Percentiles rank a stretch among this genome's conserved stretches.
phyloP scores from a whole-genome alignment of 2,113 vertebrate genomes.

The Corynorhinus townsendii region DNA sequence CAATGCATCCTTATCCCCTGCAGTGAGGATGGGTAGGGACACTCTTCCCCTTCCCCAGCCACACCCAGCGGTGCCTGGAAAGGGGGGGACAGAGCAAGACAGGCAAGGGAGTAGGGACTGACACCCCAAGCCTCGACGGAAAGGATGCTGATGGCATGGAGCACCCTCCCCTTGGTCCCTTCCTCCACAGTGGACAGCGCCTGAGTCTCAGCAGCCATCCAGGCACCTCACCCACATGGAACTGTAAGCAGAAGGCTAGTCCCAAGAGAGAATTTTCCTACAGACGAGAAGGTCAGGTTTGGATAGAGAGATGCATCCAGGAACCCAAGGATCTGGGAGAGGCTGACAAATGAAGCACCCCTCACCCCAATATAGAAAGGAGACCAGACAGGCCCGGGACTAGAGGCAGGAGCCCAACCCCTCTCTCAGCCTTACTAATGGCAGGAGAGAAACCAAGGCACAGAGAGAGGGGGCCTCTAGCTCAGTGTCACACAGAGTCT shows the following conservation, averaged over 20 bases:
- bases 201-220: not conserved
- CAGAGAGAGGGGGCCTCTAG: not conserved
- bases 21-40: not conserved
- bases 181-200: not conserved
- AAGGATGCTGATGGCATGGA: not conserved
- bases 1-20: not conserved
- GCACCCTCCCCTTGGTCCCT: not conserved
- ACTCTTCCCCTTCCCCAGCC: not conserved
- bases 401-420: not conserved
- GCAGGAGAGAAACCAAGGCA: not conserved
- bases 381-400: not conserved
- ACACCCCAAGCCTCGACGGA: not conserved
- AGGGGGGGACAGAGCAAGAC: not conserved
- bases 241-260: not conserved
- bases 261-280: not conserved
- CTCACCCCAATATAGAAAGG: not conserved
- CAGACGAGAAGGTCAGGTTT: not conserved
- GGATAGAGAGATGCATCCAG: not conserved
- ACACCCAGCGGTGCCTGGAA: not conserved
- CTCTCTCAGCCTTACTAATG: not conserved
- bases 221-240: not conserved
- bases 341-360: not conserved
- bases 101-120: not conserved
- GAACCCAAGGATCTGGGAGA: not conserved
- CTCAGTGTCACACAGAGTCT: conserved; percentile 24